phyloP scores from a whole-genome alignment of 2,113 vertebrate species.

The Dromiciops gliroides region DNA sequence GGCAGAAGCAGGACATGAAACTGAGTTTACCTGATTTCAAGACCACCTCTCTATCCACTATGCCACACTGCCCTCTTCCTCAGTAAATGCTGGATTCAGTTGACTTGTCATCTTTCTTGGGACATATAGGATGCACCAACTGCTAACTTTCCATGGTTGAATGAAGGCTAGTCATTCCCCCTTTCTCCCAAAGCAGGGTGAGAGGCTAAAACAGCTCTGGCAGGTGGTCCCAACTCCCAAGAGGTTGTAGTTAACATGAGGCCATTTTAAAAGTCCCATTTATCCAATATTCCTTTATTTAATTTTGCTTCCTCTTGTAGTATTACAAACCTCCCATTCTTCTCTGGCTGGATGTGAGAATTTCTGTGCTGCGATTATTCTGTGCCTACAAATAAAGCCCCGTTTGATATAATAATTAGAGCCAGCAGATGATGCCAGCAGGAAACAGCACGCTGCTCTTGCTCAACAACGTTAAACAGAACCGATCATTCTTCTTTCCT shows the following conservation, averaged over 20 bases:
- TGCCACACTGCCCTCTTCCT: not conserved
- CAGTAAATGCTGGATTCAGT: not conserved
- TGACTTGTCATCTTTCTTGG: not conserved
- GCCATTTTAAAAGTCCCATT: not conserved
- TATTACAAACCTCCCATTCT: not conserved
- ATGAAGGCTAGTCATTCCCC: not conserved
- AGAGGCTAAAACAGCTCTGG: not conserved
- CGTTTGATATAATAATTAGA: not conserved
- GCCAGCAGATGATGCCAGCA: not conserved
- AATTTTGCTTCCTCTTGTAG: not conserved
- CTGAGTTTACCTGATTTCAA: not conserved
- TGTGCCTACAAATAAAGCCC: not conserved
- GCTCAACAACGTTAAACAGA: rapidly evolving
- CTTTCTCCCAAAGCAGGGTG: not conserved
- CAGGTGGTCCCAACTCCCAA: not conserved
- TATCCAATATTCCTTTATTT: not conserved
- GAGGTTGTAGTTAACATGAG: not conserved
- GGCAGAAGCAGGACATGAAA: not conserved
- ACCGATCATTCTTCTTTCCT: not conserved
- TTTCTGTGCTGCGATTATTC: not conserved
- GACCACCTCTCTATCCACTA: not conserved
- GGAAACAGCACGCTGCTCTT: not conserved
- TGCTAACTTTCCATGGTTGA: not conserved
- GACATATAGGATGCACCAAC: not conserved
- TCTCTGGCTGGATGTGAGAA: not conserved